phyloP scores from a whole-genome alignment of 1,140 invertebrate genomes.

The Plectrocnemia conspersa region DNA sequence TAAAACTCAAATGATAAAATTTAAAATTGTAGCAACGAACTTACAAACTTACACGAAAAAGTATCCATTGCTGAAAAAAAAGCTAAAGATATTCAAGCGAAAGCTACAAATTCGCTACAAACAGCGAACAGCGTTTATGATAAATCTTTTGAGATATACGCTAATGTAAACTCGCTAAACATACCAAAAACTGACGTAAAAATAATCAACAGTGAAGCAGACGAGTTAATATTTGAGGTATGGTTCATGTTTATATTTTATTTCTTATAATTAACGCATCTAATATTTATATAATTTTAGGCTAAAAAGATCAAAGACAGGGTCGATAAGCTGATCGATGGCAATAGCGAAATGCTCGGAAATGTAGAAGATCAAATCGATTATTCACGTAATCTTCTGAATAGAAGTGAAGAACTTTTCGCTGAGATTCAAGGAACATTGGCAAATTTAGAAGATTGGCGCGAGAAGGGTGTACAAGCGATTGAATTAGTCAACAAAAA shows the following conservation, averaged over 20 bases:
- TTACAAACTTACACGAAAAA: slow-evolving; percentile 55
- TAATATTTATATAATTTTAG: slow-evolving; percentile 9
- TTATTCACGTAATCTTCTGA: slow-evolving; percentile 53
- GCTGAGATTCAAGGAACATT: slow-evolving; percentile 56
- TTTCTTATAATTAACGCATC: no score
- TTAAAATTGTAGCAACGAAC: slow-evolving; percentile 59
- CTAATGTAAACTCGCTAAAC: slow-evolving; percentile 67
- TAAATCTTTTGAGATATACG: slow-evolving; percentile 72
- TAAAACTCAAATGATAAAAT: no score
- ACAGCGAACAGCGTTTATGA: slow-evolving; percentile 71
- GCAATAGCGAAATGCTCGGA: slow-evolving; percentile 42
- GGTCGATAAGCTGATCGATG: slow-evolving; percentile 43
- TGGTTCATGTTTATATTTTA: no score
- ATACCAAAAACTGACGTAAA: slow-evolving; percentile 70
- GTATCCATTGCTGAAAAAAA: slow-evolving; percentile 59
- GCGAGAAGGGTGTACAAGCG: slow-evolving; percentile 72
- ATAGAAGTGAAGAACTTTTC: slow-evolving; percentile 61
- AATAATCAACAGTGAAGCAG: slow-evolving; percentile 62
- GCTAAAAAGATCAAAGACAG: slow-evolving; percentile 23
- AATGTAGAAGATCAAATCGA: slow-evolving; percentile 37
- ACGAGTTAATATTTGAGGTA: slow-evolving; percentile 57
- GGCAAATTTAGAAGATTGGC: slow-evolving; percentile 62
- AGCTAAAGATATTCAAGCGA: slow-evolving; percentile 61
- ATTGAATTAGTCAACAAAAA: slow-evolving; percentile 79
- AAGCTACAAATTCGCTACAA: slow-evolving; percentile 66